Evolutionary conservation across 35 echinoderm and acorn worm species (phyloP).

Genomic region (Apostichopus californicus): DNA sequence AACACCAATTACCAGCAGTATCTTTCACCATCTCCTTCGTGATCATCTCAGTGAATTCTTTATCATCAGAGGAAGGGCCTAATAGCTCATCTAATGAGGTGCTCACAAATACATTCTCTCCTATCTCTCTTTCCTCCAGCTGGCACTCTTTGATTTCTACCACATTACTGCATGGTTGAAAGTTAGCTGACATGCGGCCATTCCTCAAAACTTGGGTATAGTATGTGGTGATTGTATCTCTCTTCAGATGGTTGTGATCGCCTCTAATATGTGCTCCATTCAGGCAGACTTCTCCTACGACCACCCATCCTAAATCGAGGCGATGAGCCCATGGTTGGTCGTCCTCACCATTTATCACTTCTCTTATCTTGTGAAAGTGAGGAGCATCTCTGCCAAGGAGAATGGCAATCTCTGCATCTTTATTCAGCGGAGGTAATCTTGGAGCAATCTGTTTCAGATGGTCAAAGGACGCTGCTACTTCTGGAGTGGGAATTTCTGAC

Average conservation of each 20-base stretch:
- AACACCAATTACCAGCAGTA: slow-evolving; percentile 45
- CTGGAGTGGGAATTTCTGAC: slow-evolving; percentile 64
- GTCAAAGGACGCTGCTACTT: slow-evolving; percentile 21
- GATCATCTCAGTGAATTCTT: slow-evolving; percentile 54
- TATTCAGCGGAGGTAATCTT: slow-evolving; percentile 17
- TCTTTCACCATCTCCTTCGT: slow-evolving; percentile 44
- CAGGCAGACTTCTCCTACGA: slow-evolving; percentile 60
- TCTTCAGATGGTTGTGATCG: slow-evolving; percentile 18
- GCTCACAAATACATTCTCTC: slow-evolving; percentile 37
- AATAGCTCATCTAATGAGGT: slow-evolving; percentile 26
- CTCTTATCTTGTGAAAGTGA: slow-evolving; percentile 44
- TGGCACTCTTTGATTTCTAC: slow-evolving; percentile 15
- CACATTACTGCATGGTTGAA: slow-evolving; percentile 29
- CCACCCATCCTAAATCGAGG: slow-evolving; percentile 62
- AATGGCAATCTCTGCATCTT: slow-evolving; percentile 54
- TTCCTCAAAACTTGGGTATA: slow-evolving; percentile 55
- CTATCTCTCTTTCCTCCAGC: slow-evolving; percentile 27
- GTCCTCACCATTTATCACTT: slow-evolving; percentile 59
- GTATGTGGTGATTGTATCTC: slow-evolving; percentile 42
- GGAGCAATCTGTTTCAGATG: slow-evolving; percentile 52
- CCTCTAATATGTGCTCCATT: slow-evolving; percentile 51
- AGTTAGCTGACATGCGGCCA: slow-evolving; percentile 33
- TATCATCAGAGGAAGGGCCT: slow-evolving; percentile 51
- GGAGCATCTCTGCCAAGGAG: slow-evolving; percentile 58
- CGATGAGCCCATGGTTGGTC: slow-evolving; percentile 66